Percentiles rank a stretch among this genome's conserved stretches.
Conservation (phyloP, 2,797 vertebrate species). For the Echiichthys vipera region DNA sequence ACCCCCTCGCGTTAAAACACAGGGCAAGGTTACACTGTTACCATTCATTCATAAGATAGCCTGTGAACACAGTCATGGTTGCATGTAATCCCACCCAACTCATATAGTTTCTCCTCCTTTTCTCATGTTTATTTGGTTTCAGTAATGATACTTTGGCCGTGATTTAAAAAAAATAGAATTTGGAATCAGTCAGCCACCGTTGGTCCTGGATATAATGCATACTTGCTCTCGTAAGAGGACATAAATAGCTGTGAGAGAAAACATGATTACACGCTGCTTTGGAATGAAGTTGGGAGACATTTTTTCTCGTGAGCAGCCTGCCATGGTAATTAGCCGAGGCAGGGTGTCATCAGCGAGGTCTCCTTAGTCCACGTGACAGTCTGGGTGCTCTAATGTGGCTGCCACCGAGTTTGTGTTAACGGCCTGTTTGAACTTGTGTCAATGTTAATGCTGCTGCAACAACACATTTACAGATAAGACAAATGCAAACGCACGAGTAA, state of each 20-base stretch:
- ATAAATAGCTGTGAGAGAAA: neutral
- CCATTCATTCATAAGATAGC: no score
- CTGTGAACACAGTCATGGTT: no score
- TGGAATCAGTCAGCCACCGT: neutral
- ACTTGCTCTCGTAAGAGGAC: neutral
- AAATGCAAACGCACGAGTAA: conserved; percentile 43
- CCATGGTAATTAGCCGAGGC: conserved; percentile 5
- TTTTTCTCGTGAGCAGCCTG: neutral
- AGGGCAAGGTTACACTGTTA: no score
- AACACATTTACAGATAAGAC: conserved; percentile 42
- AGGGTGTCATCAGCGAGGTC: neutral
- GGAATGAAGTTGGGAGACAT: conserved; percentile 20
- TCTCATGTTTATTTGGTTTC: no score
- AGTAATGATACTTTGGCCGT: no score
- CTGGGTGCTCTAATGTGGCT: conserved; percentile 3
- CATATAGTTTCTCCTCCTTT: no score
- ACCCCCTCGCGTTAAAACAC: no score
- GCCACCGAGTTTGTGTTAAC: conserved; percentile 33
- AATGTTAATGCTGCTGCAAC: conserved; percentile 59
- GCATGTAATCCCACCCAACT: no score
- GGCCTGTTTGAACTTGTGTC: conserved; percentile 53
- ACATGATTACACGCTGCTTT: neutral
- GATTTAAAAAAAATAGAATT: neutral
- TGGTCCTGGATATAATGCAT: neutral
- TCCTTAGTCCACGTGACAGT: conserved; percentile 1